These are phyloP conservation scores for Drosophila equinoxialis DNA, from an alignment of 1,140 invertebrate genomes.

Conservation along the genomic window DNA sequence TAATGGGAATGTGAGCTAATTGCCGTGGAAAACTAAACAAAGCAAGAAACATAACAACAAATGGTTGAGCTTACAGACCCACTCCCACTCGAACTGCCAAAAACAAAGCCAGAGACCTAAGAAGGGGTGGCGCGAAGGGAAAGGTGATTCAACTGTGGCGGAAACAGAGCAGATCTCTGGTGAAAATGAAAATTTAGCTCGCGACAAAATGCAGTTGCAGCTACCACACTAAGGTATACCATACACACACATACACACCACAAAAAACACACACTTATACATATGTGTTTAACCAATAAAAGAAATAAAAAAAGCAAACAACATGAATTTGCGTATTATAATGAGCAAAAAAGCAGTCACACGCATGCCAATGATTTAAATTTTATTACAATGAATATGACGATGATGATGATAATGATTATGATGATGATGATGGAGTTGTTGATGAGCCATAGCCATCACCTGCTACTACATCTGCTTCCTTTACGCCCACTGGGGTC, in stretches of 20 bases:
- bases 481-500: constrained; percentile 15
- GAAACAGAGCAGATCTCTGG: constrained; percentile 53
- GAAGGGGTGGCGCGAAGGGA: not conserved
- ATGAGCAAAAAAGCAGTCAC: constrained; percentile 68
- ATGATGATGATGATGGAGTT: constrained; percentile 2
- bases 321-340: constrained; percentile 68
- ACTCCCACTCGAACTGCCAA: constrained; percentile 24
- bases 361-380: constrained; percentile 67
- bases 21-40: constrained; percentile 64
- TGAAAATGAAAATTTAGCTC: constrained; percentile 31
- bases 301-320: constrained; percentile 34
- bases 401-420: not conserved
- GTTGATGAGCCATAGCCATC: constrained; percentile 17
- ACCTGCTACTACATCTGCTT: constrained; percentile 11
- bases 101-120: constrained; percentile 2
- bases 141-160: constrained; percentile 10
- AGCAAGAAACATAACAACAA: constrained; percentile 1
- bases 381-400: constrained; percentile 32
- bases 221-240: constrained; percentile 17
- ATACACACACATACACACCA: not conserved
- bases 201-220: constrained; percentile 56
- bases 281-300: constrained; percentile 43
- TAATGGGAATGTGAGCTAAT: constrained; percentile 66
- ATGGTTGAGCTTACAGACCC: constrained; percentile 43
- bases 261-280: not conserved